Evolutionary conservation across 2,797 vertebrate species (phyloP), one percentile per base, ranked within the genome.

Genomic region (Notoglanidium macrostoma): DNA sequence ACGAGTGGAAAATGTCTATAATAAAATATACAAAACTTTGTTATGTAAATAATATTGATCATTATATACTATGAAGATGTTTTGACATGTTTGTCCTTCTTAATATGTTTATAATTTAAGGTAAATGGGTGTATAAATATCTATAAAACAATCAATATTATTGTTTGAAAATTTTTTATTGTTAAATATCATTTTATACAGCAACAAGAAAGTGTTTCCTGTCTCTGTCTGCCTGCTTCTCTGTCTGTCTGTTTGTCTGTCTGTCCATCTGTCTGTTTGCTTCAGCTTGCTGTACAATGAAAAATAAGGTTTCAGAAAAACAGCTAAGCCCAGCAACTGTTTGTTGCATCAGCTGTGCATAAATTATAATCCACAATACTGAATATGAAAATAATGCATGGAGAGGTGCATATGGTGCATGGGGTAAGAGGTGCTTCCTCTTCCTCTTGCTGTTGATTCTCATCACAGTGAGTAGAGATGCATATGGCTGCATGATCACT

Each of bases 111-210:
- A 65, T 85, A 79, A 85, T 29, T 68, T 23, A 63, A 84, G 57
- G 72, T 85, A 78, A 80, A 70, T 88, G 65, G 80, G 57, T 87
- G 88, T 88, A 90, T 83, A 88, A 86, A 81, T 89, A 87, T 84
- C 86, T 63, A 84, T 67, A 84, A 87, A 78, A 86, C 85, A 89
- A 87, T 63, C 88, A 74, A 84, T 87, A 2, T 76, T 86, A 90
- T 90, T 94, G 93, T 92, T 92, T 93, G 92, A 93, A 95, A 93
- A 17, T 32, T 93, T 92, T 86, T 96, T 95, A 96, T 95, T 96
- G 95, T 95, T 95, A 95, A 95, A 96, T 95, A 94, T 94, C 93
- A 93, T 93, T 95, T 95, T 93, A 93, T 95, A 95, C 94, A 95
- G 90, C 93, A 94, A 94, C 92, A 93, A 94, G 92, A 94, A 91